These are phyloP conservation scores for Paradisaea rubra DNA, from an alignment of 2,113 vertebrate species.

Conservation along the genomic window DNA sequence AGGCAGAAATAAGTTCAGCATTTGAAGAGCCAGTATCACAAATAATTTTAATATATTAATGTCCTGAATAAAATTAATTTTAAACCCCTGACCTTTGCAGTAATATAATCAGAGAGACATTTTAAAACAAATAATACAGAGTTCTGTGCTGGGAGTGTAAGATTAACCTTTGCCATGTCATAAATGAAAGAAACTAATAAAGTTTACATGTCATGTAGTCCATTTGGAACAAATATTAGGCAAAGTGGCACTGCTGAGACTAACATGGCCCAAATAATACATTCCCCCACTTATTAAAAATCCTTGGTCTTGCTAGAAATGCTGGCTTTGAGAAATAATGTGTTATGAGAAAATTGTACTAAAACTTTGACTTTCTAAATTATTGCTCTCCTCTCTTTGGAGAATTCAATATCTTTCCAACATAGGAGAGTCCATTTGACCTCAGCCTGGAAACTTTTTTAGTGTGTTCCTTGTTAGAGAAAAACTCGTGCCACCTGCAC, in stretches of 20 bases:
- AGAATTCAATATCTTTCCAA: neutral
- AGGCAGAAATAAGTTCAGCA: neutral
- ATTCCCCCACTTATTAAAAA: neutral
- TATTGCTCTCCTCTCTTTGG: neutral
- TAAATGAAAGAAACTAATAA: neutral
- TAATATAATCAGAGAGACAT: neutral
- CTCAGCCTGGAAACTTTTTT: neutral
- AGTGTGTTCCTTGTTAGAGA: neutral
- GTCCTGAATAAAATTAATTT: neutral
- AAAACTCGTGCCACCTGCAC: neutral
- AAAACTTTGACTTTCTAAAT: neutral
- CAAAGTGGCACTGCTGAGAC: neutral
- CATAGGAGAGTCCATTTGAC: neutral
- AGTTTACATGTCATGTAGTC: neutral
- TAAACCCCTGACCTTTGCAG: neutral
- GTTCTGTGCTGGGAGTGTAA: neutral
- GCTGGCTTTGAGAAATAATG: neutral
- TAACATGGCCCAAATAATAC: neutral
- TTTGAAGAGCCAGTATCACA: neutral
- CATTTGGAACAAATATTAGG: neutral
- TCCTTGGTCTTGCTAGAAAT: neutral
- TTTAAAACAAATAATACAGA: neutral
- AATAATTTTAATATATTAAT: neutral
- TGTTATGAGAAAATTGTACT: neutral
- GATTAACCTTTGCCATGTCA: neutral